A percentile compares a stretch with the other conserved stretches of the same genome.
Conservation (phyloP, 2,888 invertebrate genomes). For the Gandaritis pyraliata region DNA sequence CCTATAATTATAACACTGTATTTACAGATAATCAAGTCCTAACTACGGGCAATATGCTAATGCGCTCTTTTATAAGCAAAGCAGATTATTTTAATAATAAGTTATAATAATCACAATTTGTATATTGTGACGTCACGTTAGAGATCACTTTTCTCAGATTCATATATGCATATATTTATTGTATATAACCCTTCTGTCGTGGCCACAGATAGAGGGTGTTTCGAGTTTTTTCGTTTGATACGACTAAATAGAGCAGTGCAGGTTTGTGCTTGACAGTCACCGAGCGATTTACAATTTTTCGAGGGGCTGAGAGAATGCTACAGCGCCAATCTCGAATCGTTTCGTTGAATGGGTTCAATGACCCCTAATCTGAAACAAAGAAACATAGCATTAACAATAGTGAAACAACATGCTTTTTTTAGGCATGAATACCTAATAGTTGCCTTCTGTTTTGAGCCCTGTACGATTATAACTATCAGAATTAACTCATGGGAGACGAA, state of each 20-base stretch:
- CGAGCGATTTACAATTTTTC: slow-evolving; percentile 76
- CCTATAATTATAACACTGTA: slow-evolving; percentile 64
- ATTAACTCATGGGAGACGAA: background rate
- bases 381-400: slow-evolving; percentile 9
- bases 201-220: slow-evolving; percentile 79
- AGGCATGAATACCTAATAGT: background rate
- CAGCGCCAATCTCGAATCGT: slow-evolving; percentile 77
- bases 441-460: background rate
- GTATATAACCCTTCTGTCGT: slow-evolving; percentile 68
- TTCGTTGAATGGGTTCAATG: slow-evolving; percentile 70
- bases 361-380: slow-evolving; percentile 77
- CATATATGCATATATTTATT: slow-evolving; percentile 82
- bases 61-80: slow-evolving; percentile 68
- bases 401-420: no score
- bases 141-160: slow-evolving; percentile 78
- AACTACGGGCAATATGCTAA: slow-evolving; percentile 68
- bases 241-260: slow-evolving; percentile 78
- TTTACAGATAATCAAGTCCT: slow-evolving; percentile 54
- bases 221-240: slow-evolving; percentile 66
- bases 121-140: slow-evolving; percentile 81
- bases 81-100: slow-evolving; percentile 51
- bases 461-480: background rate
- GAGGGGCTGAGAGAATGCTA: slow-evolving; percentile 62
- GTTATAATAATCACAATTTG: slow-evolving; percentile 69
- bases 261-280: slow-evolving; percentile 73